Conservation (phyloP, 2,888 invertebrate genomes). For the Hymenopus coronatus region DNA sequence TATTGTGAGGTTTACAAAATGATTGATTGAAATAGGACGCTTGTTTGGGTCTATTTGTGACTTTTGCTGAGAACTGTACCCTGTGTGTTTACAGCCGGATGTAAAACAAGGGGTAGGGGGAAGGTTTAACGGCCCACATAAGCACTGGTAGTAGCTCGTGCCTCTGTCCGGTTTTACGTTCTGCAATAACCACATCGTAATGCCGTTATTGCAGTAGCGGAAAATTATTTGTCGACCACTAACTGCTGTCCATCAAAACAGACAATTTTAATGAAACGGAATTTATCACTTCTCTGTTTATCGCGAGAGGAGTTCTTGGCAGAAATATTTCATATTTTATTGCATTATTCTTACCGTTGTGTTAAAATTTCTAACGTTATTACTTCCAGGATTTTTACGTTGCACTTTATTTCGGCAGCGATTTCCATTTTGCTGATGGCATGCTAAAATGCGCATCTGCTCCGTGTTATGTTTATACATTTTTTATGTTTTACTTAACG, state of each 20-base stretch:
- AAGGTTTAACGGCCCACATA: not conserved
- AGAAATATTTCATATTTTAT: not conserved
- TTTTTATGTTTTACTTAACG: not conserved
- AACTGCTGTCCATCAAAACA: slow-evolving; percentile 10
- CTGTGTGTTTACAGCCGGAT: not conserved
- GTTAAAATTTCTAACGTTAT: not conserved
- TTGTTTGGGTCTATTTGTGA: not conserved
- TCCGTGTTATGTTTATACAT: not conserved
- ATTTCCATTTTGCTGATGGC: not conserved
- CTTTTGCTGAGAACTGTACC: not conserved
- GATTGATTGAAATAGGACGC: too few species aligned
- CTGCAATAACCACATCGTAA: not conserved
- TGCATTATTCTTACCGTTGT: not conserved
- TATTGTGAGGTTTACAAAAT: too few species aligned
- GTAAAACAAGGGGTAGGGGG: not conserved
- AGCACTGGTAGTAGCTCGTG: not conserved
- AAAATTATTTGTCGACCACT: slow-evolving; percentile 14
- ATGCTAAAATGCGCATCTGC: not conserved
- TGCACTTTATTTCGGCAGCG: not conserved
- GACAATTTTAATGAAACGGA: slow-evolving; percentile 18
- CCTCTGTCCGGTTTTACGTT: not conserved
- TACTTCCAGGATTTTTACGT: not conserved
- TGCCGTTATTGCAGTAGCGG: not conserved
- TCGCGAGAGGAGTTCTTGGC: not conserved
- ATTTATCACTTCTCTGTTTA: slow-evolving; percentile 7